Conservation (phyloP, 1,140 invertebrate genomes). For the Dendrolimus punctatus region DNA sequence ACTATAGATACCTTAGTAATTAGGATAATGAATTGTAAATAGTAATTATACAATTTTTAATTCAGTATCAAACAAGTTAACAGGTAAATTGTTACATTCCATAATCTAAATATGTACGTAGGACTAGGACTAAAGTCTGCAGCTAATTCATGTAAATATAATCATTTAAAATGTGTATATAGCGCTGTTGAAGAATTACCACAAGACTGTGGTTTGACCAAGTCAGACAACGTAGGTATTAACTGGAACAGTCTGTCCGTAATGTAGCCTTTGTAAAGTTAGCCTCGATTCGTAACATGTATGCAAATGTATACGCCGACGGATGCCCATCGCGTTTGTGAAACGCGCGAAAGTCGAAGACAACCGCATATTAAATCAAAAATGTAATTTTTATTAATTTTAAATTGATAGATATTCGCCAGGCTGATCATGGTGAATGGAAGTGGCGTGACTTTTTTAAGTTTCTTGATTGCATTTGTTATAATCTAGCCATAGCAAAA, state of each 20-base stretch:
- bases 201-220: conserved; percentile 11
- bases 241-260: conserved; percentile 2
- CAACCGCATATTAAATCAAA: too few relatives aligned
- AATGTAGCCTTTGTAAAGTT: not conserved
- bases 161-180: conserved; percentile 19
- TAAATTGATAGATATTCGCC: too few relatives aligned
- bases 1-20: too few relatives aligned
- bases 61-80: not conserved
- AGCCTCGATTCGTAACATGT: not conserved
- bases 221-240: conserved; percentile 3
- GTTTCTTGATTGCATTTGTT: too few relatives aligned
- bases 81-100: conserved; percentile 23
- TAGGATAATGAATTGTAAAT: too few relatives aligned
- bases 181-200: conserved; percentile 5
- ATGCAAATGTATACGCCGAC: not conserved
- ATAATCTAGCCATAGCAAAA: too few relatives aligned
- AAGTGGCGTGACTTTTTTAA: too few relatives aligned
- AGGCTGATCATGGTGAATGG: too few relatives aligned
- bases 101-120: conserved; percentile 19
- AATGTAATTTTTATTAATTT: too few relatives aligned
- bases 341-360: too few relatives aligned
- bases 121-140: conserved; percentile 16
- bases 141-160: conserved; percentile 27
- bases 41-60: too few relatives aligned
- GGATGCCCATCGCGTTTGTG: not conserved